Conservation (phyloP, 2,113 vertebrate species). For the Ammodytes marinus region DNA sequence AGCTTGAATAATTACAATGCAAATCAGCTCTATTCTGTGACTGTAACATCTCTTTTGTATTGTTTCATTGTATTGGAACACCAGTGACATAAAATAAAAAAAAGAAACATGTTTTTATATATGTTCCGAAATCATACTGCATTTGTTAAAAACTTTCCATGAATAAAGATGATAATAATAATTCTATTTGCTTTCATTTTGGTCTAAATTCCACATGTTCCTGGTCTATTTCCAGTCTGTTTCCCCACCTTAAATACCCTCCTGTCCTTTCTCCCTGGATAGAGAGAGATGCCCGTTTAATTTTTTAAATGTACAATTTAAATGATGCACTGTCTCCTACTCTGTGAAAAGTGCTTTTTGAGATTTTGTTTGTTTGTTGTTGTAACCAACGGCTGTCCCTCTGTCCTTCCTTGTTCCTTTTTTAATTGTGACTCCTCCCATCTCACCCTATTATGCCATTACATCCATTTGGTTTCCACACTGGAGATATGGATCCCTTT, state of each 20-base stretch:
- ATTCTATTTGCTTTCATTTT: slow-evolving; percentile 18
- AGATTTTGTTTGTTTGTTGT: slow-evolving; percentile 55
- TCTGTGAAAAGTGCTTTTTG: slow-evolving; percentile 32
- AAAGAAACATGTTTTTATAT: neutral
- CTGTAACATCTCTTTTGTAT: neutral
- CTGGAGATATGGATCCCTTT: slow-evolving; percentile 31
- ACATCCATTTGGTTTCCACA: slow-evolving; percentile 42
- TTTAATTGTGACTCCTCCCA: neutral
- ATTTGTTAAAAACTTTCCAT: neutral
- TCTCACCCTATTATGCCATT: slow-evolving; percentile 11
- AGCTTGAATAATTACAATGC: slow-evolving; percentile 1
- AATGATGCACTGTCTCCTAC: slow-evolving; percentile 35
- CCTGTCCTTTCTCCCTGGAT: slow-evolving; percentile 4
- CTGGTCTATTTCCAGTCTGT: slow-evolving; percentile 15
- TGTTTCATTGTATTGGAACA: neutral
- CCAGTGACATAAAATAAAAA: neutral
- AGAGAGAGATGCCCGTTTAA: slow-evolving; percentile 10
- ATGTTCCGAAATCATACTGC: neutral
- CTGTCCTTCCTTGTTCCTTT: neutral
- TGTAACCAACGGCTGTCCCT: slow-evolving; percentile 14
- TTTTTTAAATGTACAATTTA: slow-evolving; percentile 52
- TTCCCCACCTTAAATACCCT: neutral
- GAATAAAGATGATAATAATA: slow-evolving; percentile 58
- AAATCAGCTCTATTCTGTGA: neutral
- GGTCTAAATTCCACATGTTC: slow-evolving; percentile 6